Evolutionary conservation across 2,888 invertebrate species (phyloP).

Genomic region (Xestia c-nigrum): DNA sequence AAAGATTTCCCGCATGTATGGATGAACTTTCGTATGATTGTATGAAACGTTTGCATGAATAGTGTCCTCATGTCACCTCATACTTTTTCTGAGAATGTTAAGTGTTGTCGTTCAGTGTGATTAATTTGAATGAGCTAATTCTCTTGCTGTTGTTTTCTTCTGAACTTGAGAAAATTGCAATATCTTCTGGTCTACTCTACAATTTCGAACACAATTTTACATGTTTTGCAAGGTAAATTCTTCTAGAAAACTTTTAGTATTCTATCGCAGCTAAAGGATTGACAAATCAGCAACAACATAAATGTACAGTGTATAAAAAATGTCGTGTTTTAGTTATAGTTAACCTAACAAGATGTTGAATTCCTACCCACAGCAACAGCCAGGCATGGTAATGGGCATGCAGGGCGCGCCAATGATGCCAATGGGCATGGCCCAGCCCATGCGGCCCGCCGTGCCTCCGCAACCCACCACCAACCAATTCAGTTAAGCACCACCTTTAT

Average conservation of each 20-base stretch:
- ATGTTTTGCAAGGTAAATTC: slow-evolving; percentile 21
- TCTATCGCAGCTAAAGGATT: neutral
- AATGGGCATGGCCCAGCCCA: slow-evolving; percentile 82
- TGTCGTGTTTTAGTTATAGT: slow-evolving; percentile 2
- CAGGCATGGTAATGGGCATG: slow-evolving; percentile 89
- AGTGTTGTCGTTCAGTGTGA: slow-evolving; percentile 61
- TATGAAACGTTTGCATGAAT: slow-evolving; percentile 65
- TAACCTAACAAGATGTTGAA: slow-evolving; percentile 23
- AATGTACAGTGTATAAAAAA: slow-evolving; percentile 1
- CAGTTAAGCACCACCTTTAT: slow-evolving; percentile 80
- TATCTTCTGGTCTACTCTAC: slow-evolving; percentile 18
- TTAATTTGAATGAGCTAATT: slow-evolving; percentile 47
- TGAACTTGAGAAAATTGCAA: slow-evolving; percentile 16
- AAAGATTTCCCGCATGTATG: slow-evolving; percentile 59
- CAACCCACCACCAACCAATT: slow-evolving; percentile 86
- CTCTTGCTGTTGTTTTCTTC: slow-evolving; percentile 27
- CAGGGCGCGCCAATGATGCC: slow-evolving; percentile 83
- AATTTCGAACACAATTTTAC: slow-evolving; percentile 16
- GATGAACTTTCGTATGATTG: slow-evolving; percentile 51
- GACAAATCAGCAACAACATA: neutral
- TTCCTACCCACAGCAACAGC: slow-evolving; percentile 83
- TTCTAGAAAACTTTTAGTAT: slow-evolving; percentile 27
- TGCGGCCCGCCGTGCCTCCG: slow-evolving; percentile 84
- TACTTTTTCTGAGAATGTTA: slow-evolving; percentile 65
- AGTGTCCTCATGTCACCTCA: slow-evolving; percentile 66